Conservation (phyloP, 2,888 invertebrate genomes). For the Dynastes hyllus region DNA sequence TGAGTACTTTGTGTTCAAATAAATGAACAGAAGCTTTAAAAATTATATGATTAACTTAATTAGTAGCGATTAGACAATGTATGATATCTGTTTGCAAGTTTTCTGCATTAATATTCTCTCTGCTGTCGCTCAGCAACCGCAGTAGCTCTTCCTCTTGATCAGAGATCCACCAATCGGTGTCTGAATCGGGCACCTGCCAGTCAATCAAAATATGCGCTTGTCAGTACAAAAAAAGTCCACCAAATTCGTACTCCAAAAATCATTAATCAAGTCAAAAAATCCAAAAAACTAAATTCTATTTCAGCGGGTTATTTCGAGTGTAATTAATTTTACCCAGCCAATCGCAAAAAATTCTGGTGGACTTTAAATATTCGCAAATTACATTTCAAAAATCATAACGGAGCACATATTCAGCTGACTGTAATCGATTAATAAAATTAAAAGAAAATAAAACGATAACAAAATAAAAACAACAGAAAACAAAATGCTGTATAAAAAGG, state of each 20-base stretch:
- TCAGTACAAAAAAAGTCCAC: conserved; percentile 55
- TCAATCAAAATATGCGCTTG: conserved; percentile 70
- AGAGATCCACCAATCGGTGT: conserved; percentile 84
- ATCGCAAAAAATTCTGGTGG: conserved; percentile 64
- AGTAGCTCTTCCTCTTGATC: conserved; percentile 87
- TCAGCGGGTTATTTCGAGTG: conserved; percentile 22
- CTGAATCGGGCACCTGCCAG: conserved; percentile 75
- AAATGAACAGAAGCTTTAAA: neutral
- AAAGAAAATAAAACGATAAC: neutral
- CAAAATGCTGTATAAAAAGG: conserved; percentile 5
- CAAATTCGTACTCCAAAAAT: conserved; percentile 46
- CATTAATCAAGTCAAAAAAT: conserved; percentile 44
- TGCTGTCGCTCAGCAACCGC: conserved; percentile 81
- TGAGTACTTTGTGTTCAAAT: neutral
- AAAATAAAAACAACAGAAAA: conserved; percentile 26
- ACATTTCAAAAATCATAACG: neutral
- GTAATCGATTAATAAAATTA: conserved; percentile 35
- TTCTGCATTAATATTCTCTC: conserved; percentile 76
- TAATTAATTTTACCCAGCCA: conserved; percentile 34
- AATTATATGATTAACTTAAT: conserved; percentile 6
- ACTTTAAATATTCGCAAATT: conserved; percentile 70
- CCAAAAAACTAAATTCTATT: conserved; percentile 51
- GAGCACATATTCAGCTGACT: conserved; percentile 66
- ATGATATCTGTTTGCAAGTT: conserved; percentile 69
- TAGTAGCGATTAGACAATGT: conserved; percentile 65